phyloP scores from a whole-genome alignment of 2,797 vertebrate genomes.

The Parauchenoglanis punctatus region DNA sequence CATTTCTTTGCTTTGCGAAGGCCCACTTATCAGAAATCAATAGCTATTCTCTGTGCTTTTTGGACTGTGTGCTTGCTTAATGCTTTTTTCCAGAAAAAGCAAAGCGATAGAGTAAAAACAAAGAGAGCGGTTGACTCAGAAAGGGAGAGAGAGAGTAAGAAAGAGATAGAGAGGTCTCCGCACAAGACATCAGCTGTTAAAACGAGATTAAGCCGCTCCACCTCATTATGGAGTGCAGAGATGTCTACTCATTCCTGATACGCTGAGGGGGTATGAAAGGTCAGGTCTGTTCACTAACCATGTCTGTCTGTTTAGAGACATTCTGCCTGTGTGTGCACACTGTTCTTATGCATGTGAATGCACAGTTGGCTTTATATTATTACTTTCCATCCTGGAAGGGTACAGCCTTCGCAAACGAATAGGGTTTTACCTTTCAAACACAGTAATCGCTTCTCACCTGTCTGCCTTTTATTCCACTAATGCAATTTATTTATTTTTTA shows the following conservation, averaged over 20 bases:
- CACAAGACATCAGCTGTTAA: constrained; percentile 12
- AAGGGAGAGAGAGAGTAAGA: neutral
- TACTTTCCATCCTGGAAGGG: neutral
- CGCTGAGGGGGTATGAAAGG: neutral
- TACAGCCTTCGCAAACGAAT: neutral
- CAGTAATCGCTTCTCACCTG: neutral
- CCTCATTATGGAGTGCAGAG: constrained; percentile 10
- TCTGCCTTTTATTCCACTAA: neutral
- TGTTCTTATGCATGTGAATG: neutral
- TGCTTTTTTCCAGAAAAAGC: neutral
- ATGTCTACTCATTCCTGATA: neutral
- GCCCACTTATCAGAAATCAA: constrained; percentile 21
- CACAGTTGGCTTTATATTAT: neutral
- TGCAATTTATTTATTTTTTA: neutral
- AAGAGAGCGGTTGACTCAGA: neutral
- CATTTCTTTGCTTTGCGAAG: constrained; percentile 5
- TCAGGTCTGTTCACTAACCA: neutral
- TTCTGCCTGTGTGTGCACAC: neutral
- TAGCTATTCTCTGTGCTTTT: constrained; percentile 8
- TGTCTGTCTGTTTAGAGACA: constrained; percentile 1
- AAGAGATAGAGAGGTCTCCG: neutral
- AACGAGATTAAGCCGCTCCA: neutral
- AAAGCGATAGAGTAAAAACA: neutral
- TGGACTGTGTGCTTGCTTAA: neutral
- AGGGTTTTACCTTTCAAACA: constrained; percentile 5